These are phyloP conservation scores for Leptinotarsa juncta DNA, from an alignment of 2,888 invertebrate species.

Conservation along the genomic window DNA sequence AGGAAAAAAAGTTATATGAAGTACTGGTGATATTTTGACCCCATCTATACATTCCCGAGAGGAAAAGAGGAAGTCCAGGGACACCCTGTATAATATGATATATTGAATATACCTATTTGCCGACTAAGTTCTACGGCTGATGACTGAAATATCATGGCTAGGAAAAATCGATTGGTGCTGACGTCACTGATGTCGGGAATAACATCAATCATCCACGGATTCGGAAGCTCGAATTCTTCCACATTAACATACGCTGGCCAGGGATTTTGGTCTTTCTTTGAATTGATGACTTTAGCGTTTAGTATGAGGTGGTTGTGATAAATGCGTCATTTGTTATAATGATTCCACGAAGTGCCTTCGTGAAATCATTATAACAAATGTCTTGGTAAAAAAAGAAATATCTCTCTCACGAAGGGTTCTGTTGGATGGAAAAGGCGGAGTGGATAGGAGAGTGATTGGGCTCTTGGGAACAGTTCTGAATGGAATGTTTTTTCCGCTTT, in stretches of 20 bases:
- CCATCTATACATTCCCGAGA: too few species aligned
- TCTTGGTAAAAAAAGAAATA: neutral
- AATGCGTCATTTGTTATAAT: slow-evolving; percentile 14
- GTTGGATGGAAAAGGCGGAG: slow-evolving; percentile 10
- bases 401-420: neutral
- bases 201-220: slow-evolving; percentile 30
- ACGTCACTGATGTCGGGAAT: slow-evolving; percentile 27
- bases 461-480: neutral
- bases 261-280: neutral
- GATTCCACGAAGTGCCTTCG: neutral
- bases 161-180: slow-evolving; percentile 31
- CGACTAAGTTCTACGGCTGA: neutral
- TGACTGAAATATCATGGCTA: slow-evolving; percentile 15
- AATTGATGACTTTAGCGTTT: slow-evolving; percentile 14
- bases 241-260: slow-evolving; percentile 10
- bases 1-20: too few species aligned
- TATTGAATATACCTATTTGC: neutral
- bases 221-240: slow-evolving; percentile 19
- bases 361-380: too few species aligned
- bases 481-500: neutral
- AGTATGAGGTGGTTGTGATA: slow-evolving; percentile 10
- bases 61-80: too few species aligned
- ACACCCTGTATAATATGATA: too few species aligned
- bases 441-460: neutral
- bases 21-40: too few species aligned